Percentiles rank a stretch among this genome's conserved stretches.
Conservation (phyloP, 2,797 vertebrate species). For the Kryptopterus vitreolus region DNA sequence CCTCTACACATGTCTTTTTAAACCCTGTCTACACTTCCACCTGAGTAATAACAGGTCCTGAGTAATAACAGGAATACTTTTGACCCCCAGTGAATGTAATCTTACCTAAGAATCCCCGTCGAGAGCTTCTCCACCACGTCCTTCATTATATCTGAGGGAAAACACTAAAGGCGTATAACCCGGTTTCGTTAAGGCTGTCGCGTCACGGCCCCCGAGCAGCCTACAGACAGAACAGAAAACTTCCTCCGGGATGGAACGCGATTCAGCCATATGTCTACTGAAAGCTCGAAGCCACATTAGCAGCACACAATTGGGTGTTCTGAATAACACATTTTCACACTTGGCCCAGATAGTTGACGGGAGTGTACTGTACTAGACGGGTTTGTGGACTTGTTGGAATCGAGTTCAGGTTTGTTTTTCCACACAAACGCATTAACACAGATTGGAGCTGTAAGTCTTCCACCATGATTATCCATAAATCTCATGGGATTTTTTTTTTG, state of each 20-base stretch:
- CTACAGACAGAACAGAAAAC: conserved; percentile 24
- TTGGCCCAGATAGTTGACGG: background rate
- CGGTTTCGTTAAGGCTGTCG: conserved; percentile 31
- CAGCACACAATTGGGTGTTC: background rate
- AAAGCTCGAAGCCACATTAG: conserved; percentile 1
- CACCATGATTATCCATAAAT: too few relatives aligned
- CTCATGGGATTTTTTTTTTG: too few relatives aligned
- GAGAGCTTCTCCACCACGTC: conserved; percentile 95
- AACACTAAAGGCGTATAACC: conserved; percentile 50
- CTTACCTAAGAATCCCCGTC: conserved; percentile 81
- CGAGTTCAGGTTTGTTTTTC: background rate
- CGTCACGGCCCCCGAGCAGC: conserved; percentile 15
- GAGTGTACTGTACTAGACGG: background rate
- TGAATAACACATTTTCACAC: background rate
- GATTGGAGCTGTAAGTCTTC: background rate
- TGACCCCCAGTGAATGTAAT: too few relatives aligned
- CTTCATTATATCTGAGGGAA: conserved; percentile 83
- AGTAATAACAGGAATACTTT: too few relatives aligned
- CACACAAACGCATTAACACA: background rate
- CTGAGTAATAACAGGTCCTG: too few relatives aligned
- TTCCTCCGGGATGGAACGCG: conserved; percentile 28
- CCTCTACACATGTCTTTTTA: too few relatives aligned
- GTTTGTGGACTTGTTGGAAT: background rate
- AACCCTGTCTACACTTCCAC: too few relatives aligned
- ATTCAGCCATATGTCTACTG: conserved; percentile 43